Base-by-base conservation (phyloP, 2,113 vertebrate species). In the Trochalopteron elliotii region DNA sequence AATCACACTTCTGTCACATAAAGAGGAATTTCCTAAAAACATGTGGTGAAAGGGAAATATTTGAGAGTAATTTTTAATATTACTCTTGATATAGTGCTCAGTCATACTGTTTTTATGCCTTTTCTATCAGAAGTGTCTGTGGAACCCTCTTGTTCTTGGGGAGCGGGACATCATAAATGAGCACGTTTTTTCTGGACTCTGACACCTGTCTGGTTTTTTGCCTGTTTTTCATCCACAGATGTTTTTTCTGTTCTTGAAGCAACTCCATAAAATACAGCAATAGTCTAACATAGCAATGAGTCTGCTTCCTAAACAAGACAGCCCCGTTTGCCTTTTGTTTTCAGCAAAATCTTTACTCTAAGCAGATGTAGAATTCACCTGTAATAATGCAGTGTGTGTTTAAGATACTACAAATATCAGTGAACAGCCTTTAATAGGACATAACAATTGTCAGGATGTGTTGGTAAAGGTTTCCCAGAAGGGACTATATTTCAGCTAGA, bases 351-450 rank as follows among this genome's bases (percentile, higher is more conserved):
- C 94, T 92, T 93, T 75, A 89, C 52, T 83, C 65, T 94, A 76
- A 94, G 55, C 90, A 97, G 96, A 97, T 96, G 95, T 81, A 96
- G 55, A 96, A 93, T 94, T 93, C 94, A 69, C 50, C 78, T 93
- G 35, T 87, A 83, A 93, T 97, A 96, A 97, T 85, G 85, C 74
- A 45, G 31, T 79, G 63, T 91, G 74, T 96, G 64, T 95, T 96
- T 86, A 86, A 95, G 61, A 90, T 72, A 96, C 63, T 94, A 94
- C 93, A 97, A 96, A 98, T 98, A 98, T 87, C 92, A 95, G 71
- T 70, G 94, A 98, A 86, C 93, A 97, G 92, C 90, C 95, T 98
- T 98, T 98, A 97, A 96, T 93, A 94, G 97, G 87, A 96, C 64
- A 95, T 94, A 97, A 95, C 94, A 81, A 85, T 94, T 97, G 87